Evolutionary conservation across 2,113 vertebrate genomes (phyloP).

Genomic region (Butorides virescens): DNA sequence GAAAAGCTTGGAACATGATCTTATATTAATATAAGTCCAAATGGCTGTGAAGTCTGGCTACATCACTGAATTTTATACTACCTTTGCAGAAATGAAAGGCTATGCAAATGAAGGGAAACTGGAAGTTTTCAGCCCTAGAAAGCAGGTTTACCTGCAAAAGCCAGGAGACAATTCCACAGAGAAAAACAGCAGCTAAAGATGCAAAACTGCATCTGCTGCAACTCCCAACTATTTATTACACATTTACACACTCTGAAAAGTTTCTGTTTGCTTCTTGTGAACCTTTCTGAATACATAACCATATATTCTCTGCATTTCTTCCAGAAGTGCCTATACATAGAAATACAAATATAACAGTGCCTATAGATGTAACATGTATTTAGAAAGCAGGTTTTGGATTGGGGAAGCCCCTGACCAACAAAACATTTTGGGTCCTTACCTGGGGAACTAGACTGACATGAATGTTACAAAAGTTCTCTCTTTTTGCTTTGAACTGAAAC

Average conservation of each 20-base stretch:
- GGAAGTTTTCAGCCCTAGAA: background rate
- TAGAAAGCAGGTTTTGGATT: background rate
- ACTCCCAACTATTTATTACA: background rate
- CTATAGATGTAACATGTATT: fast-evolving
- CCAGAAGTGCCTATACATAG: background rate
- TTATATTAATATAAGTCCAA: background rate
- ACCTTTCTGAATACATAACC: background rate
- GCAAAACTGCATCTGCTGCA: background rate
- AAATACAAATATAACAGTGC: background rate
- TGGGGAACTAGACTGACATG: constrained; percentile 96
- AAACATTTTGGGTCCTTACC: constrained; percentile 68
- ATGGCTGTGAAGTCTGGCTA: background rate
- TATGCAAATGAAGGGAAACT: background rate
- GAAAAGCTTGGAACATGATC: background rate
- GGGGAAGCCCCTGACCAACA: background rate
- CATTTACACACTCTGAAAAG: background rate
- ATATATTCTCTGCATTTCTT: background rate
- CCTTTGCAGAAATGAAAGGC: background rate
- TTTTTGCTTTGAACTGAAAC: constrained; percentile 96
- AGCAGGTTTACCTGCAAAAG: background rate
- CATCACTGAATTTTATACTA: background rate
- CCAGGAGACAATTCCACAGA: background rate
- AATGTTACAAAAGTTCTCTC: constrained; percentile 97
- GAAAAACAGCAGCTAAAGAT: background rate
- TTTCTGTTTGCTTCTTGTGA: fast-evolving